phyloP scores from a whole-genome alignment of 2,113 vertebrate species.

The Tragelaphus strepsiceros region DNA sequence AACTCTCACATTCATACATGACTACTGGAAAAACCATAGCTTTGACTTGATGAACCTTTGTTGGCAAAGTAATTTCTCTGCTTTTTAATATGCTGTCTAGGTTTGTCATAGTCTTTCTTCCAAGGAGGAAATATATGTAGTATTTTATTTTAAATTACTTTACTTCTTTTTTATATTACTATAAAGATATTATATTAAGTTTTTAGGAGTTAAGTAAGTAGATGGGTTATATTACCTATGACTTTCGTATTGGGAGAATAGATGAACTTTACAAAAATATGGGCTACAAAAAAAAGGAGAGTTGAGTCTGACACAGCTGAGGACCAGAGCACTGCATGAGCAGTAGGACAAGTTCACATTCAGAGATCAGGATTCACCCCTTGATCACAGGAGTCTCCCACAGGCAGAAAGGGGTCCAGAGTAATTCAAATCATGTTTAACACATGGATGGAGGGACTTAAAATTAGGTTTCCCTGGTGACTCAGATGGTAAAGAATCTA shows the following conservation, averaged over 20 bases:
- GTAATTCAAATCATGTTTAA: background rate
- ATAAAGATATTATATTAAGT: background rate
- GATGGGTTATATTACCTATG: background rate
- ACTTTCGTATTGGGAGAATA: background rate
- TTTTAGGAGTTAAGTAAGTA: background rate
- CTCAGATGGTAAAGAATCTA: background rate
- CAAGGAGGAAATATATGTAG: background rate
- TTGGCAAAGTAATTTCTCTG: background rate
- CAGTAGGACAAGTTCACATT: background rate
- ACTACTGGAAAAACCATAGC: background rate
- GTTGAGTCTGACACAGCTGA: background rate
- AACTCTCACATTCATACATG: background rate
- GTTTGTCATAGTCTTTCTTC: background rate
- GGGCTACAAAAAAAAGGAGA: background rate
- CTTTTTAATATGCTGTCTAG: background rate
- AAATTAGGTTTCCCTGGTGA: background rate
- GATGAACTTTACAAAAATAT: background rate
- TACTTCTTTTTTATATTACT: background rate
- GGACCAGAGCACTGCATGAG: background rate
- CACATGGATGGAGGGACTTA: background rate
- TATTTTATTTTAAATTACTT: constrained; percentile 1
- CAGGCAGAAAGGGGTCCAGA: background rate
- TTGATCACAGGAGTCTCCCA: background rate
- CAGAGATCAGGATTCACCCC: too few species aligned
- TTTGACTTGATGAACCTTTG: background rate